Conservation (phyloP, 2,888 invertebrate genomes). For the Epirrhoe tristata region DNA sequence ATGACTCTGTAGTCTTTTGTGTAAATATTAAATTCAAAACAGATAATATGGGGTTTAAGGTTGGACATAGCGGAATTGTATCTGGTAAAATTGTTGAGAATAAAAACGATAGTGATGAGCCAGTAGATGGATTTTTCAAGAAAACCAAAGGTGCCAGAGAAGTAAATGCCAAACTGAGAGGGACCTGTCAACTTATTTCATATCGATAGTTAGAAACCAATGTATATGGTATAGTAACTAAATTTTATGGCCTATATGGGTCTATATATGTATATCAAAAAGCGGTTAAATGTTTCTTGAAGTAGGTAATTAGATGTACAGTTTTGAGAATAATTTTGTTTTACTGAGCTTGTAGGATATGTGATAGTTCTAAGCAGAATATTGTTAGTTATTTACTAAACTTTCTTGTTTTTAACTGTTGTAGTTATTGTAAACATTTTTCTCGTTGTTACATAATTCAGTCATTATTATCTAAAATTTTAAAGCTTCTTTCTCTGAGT, state of each 20-base stretch:
- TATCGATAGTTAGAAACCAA: constrained; percentile 70
- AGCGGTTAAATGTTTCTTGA: constrained; percentile 66
- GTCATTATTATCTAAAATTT: constrained; percentile 19
- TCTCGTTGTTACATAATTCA: constrained; percentile 21
- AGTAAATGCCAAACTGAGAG: constrained; percentile 74
- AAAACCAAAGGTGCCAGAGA: constrained; percentile 68
- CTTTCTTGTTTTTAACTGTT: constrained; percentile 29
- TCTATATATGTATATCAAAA: constrained; percentile 33
- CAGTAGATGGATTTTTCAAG: constrained; percentile 18
- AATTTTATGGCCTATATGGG: background rate
- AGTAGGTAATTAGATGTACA: constrained; percentile 64
- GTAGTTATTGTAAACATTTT: constrained; percentile 45
- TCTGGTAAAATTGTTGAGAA: background rate
- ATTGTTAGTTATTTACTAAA: constrained; percentile 54
- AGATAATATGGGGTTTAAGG: background rate
- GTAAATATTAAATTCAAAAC: constrained; percentile 35
- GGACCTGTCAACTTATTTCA: constrained; percentile 79
- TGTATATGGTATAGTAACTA: background rate
- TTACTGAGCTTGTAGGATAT: constrained; percentile 49
- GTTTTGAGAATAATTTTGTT: constrained; percentile 42
- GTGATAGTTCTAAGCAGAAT: constrained; percentile 43
- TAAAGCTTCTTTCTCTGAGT: constrained; percentile 31
- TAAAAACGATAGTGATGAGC: background rate
- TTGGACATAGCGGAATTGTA: background rate
- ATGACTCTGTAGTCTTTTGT: constrained; percentile 32